Evolutionary conservation across 2,797 vertebrate genomes (phyloP).

Genomic region (Falco rusticolus): DNA sequence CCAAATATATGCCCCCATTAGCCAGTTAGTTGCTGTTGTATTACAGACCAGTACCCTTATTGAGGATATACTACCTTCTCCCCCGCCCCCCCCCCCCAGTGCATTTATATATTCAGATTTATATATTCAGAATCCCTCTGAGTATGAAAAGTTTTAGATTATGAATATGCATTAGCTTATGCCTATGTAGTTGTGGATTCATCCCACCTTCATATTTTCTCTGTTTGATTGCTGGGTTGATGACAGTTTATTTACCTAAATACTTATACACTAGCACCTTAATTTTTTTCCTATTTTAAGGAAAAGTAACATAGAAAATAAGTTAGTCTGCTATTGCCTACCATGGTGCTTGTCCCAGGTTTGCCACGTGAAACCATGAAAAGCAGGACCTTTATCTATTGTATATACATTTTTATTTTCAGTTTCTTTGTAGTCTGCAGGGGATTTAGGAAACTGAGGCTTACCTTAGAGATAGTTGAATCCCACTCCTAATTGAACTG

Average conservation of each 20-base stretch:
- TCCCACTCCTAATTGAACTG: background rate
- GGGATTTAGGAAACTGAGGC: background rate
- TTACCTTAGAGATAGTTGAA: background rate
- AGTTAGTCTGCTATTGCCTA: background rate
- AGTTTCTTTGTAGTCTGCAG: background rate
- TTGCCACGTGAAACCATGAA: background rate
- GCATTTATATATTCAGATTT: background rate
- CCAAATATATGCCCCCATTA: fast-evolving
- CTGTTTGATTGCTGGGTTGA: background rate
- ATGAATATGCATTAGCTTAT: constrained; percentile 11
- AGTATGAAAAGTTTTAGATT: background rate
- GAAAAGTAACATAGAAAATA: background rate
- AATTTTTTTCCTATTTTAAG: background rate
- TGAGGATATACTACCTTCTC: background rate
- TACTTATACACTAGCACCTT: background rate
- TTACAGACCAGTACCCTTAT: background rate
- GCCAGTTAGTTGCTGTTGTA: background rate
- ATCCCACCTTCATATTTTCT: constrained; percentile 8
- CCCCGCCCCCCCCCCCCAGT: too few relatives aligned
- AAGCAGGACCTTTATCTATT: background rate
- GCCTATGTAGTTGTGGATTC: background rate
- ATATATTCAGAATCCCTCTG: background rate
- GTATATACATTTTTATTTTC: background rate
- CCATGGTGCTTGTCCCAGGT: background rate
- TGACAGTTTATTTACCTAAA: constrained; percentile 21